Percentiles rank a stretch among this genome's conserved stretches.
phyloP scores from a whole-genome alignment of 2,113 vertebrate species.

The Daphoenositta chrysoptera region DNA sequence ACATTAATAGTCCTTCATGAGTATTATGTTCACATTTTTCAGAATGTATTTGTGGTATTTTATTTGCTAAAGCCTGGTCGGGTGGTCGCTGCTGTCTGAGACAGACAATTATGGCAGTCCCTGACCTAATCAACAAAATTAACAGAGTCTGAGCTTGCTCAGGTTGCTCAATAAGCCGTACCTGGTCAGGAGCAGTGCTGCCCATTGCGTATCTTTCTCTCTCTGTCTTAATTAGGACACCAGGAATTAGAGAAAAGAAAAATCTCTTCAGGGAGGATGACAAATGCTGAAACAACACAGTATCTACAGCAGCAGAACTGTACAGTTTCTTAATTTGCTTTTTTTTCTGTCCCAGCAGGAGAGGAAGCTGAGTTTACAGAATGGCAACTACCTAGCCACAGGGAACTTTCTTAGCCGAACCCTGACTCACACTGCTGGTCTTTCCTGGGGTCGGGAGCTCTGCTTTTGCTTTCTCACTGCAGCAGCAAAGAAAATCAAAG shows the following conservation, averaged over 20 bases:
- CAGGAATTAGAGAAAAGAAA: neutral
- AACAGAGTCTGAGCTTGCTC: neutral
- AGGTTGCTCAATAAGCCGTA: neutral
- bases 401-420: neutral
- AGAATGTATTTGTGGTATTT: constrained; percentile 53
- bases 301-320: neutral
- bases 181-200: neutral
- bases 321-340: neutral
- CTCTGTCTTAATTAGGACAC: neutral
- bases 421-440: neutral
- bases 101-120: neutral
- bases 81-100: constrained; percentile 30
- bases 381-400: neutral
- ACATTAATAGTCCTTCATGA: constrained; percentile 42
- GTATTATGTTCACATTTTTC: constrained; percentile 58
- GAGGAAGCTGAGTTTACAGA: neutral
- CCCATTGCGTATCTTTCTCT: neutral
- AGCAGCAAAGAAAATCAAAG: constrained; percentile 36
- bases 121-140: neutral
- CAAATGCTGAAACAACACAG: neutral
- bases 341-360: neutral
- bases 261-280: neutral
- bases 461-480: constrained; percentile 22
- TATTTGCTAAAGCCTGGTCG: constrained; percentile 33
- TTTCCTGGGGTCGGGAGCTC: neutral